Evolutionary conservation across 2,797 vertebrate species (phyloP), one percentile per base, ranked within the genome.

Genomic region (Lacerta bilineata): DNA sequence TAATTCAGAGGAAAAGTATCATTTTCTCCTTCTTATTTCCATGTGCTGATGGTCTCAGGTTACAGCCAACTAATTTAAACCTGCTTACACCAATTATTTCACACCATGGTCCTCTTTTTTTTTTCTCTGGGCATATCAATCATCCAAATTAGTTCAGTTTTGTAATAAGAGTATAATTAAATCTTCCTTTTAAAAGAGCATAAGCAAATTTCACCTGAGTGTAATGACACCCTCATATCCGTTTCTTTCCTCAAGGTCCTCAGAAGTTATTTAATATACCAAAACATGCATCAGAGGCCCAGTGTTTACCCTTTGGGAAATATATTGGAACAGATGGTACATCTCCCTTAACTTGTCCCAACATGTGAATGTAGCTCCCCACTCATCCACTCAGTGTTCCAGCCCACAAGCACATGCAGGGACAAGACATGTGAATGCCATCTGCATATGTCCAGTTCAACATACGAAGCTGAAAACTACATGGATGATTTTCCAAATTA

Each of bases 41-140:
- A 46, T 46, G 25, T 81, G 77, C 23, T 82, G 8, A 41, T 2
- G 66, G n/a, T 59, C 4, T 43, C 1, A 43, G 76, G 79, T 5
- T 87, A 89, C 15, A 88, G 50, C 84, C 43, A 83, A 85, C 23
- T 2, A 88, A 91, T 81, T 36, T 79, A n/a, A 93, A 91, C 80
- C 5, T 29, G 0, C 71, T 91, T 90, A 27, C 43, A n/a, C 83
- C 5, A 83, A 33, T 89, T 89, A 85, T 33, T 89, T 93, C 39
- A 89, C 66, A 81, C 36, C 17, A 76, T 2, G 81, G 4, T 25
- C 3, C 50, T 74, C 83, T 83, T 91, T 2, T 68, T 74, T 85
- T 83, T 91, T 1, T 64, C 29, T 36, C 84, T 72, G 75, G 13
- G 27, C 71, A 79, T 68, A 87, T 93, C 25, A 83, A 1, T 89